Conservation (phyloP, 2,888 invertebrate species). For the Microdon myrmicae region DNA sequence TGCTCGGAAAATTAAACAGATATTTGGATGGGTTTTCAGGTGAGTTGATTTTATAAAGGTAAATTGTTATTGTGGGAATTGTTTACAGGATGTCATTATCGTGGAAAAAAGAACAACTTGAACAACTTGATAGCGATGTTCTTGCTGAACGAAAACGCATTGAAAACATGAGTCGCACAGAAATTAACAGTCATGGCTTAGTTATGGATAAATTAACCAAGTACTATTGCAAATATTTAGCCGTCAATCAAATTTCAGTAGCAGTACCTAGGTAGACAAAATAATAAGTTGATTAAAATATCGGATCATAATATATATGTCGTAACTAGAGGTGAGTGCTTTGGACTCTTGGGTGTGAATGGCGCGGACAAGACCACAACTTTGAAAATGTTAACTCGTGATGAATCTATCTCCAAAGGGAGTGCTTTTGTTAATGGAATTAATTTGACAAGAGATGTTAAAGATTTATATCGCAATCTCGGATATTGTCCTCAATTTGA, state of each 20-base stretch:
- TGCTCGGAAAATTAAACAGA: not conserved
- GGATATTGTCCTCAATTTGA: conserved; percentile 84
- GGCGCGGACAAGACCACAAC: conserved; percentile 90
- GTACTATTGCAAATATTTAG: conserved; percentile 77
- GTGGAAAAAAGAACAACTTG: too few species aligned
- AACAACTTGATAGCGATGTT: conserved; percentile 73
- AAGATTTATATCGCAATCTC: conserved; percentile 72
- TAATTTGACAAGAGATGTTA: conserved; percentile 69
- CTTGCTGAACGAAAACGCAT: conserved; percentile 69
- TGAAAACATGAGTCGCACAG: conserved; percentile 61
- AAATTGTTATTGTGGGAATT: too few species aligned
- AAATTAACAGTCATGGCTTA: conserved; percentile 68
- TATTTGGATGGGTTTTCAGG: too few species aligned
- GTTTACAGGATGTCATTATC: too few species aligned
- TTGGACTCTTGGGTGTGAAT: conserved; percentile 84
- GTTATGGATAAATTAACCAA: conserved; percentile 78
- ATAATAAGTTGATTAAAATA: too few species aligned
- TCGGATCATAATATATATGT: too few species aligned
- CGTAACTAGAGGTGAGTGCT: too few species aligned
- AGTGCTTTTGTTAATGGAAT: conserved; percentile 75
- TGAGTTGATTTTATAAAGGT: too few species aligned
- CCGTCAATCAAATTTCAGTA: conserved; percentile 81
- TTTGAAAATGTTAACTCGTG: conserved; percentile 91
- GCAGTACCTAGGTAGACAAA: too few species aligned
- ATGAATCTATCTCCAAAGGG: conserved; percentile 76